Evolutionary conservation across 1,140 invertebrate species (phyloP).

Genomic region (Tribolium madens): DNA sequence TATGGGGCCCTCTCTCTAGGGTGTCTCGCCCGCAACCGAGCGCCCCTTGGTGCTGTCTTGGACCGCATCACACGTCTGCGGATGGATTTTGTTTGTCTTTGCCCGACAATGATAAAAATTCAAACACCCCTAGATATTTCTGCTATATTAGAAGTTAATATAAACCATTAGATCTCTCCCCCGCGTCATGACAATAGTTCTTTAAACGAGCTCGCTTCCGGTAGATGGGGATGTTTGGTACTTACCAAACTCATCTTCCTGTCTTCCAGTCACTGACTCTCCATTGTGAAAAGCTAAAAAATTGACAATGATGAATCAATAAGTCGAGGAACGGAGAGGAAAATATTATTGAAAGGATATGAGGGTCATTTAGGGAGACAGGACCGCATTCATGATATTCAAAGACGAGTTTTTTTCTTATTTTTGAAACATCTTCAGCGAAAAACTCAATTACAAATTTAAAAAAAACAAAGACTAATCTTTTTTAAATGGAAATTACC

Average conservation of each 20-base stretch:
- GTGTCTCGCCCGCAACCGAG: constrained; percentile 45
- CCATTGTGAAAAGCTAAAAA: constrained; percentile 32
- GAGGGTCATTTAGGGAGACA: constrained; percentile 7
- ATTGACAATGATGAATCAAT: constrained; percentile 30
- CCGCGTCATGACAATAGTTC: constrained; percentile 20
- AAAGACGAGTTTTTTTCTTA: background rate
- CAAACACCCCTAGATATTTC: background rate
- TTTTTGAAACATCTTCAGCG: too few species aligned
- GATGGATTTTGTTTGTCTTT: background rate
- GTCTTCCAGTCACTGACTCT: constrained; percentile 10
- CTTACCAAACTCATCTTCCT: constrained; percentile 29
- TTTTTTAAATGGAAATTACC: too few species aligned
- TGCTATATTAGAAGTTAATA: constrained; percentile 27
- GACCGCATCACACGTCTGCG: constrained; percentile 15
- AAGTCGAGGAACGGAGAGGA: background rate
- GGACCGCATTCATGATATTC: background rate
- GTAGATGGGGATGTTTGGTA: constrained; percentile 20
- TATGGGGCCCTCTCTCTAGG: constrained; percentile 52
- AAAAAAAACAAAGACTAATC: too few species aligned
- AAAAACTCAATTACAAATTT: too few species aligned
- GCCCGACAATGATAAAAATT: background rate
- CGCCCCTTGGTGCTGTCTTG: constrained; percentile 8
- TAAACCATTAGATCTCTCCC: constrained; percentile 39
- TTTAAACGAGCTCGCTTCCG: constrained; percentile 46
- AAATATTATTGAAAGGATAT: constrained; percentile 33